A percentile compares a stretch with the other conserved stretches of the same genome.
These are phyloP conservation scores for Sisyra terminalis DNA, from an alignment of 2,888 invertebrate species.

Conservation along the genomic window DNA sequence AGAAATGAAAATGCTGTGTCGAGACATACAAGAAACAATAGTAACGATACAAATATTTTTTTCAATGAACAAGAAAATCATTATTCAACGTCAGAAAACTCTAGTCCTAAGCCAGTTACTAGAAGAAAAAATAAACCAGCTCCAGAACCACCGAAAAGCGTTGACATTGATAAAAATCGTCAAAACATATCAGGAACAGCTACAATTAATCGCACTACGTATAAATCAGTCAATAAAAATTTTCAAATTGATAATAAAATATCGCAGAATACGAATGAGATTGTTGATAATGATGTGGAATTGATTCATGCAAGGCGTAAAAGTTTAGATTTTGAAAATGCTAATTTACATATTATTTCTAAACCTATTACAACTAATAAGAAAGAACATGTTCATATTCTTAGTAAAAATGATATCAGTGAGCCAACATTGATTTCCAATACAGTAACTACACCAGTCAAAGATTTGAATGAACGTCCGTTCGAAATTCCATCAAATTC, in stretches of 20 bases:
- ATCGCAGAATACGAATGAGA: slow-evolving; percentile 8
- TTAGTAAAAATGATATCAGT: slow-evolving; percentile 8
- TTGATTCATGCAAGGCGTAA: slow-evolving; percentile 24
- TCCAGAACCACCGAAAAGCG: slow-evolving; percentile 41
- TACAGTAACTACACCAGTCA: slow-evolving; percentile 1
- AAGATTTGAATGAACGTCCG: slow-evolving; percentile 4
- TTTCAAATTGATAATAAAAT: slow-evolving; percentile 26
- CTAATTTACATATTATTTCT: slow-evolving; percentile 22
- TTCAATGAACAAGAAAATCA: slow-evolving; percentile 36
- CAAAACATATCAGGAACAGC: slow-evolving; percentile 34
- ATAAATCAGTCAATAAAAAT: slow-evolving; percentile 24
- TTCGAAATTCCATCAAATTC: slow-evolving; percentile 6
- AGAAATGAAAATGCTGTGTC: slow-evolving; percentile 12
- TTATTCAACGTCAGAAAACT: slow-evolving; percentile 47
- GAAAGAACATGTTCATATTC: not conserved
- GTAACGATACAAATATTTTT: slow-evolving; percentile 39
- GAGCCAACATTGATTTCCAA: slow-evolving; percentile 4
- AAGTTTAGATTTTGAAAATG: slow-evolving; percentile 37
- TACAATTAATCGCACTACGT: slow-evolving; percentile 42
- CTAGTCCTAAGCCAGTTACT: slow-evolving; percentile 40
- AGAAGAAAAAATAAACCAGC: slow-evolving; percentile 64
- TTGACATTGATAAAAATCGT: slow-evolving; percentile 10
- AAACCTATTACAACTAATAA: not conserved
- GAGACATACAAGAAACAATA: slow-evolving; percentile 36
- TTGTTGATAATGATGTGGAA: slow-evolving; percentile 8